Conservation (phyloP, 2,797 vertebrate species). For the Parambassis ranga region DNA sequence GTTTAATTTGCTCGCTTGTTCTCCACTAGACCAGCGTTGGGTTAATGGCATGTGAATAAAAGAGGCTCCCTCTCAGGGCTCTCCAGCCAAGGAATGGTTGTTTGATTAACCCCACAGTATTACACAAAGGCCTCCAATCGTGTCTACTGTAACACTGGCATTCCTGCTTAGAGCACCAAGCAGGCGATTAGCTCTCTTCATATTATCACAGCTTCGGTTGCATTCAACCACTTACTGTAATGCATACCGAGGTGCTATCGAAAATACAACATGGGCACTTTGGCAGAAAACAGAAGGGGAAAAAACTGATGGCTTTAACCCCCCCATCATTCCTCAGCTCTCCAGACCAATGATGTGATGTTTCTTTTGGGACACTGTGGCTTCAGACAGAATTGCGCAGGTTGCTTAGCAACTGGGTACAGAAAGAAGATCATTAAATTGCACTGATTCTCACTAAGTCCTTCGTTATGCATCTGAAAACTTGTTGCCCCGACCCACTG, state of each 20-base stretch:
- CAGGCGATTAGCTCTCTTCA: neutral
- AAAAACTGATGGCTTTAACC: neutral
- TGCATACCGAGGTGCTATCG: neutral
- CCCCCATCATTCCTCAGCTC: constrained; percentile 45
- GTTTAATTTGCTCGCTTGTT: constrained; percentile 27
- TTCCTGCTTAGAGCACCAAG: constrained; percentile 1
- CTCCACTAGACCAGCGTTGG: constrained; percentile 2
- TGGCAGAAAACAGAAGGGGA: neutral
- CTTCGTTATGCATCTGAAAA: constrained; percentile 53
- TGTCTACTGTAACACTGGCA: constrained; percentile 11
- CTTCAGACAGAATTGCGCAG: constrained; percentile 62
- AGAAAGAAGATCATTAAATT: constrained; percentile 76
- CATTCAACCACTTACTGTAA: neutral
- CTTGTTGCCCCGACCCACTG: constrained; percentile 50
- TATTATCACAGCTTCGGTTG: constrained; percentile 11
- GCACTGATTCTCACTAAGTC: constrained; percentile 66
- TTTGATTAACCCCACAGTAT: constrained; percentile 44
- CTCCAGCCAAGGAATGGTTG: constrained; percentile 17
- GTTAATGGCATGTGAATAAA: constrained; percentile 48
- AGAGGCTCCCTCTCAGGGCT: constrained; percentile 2
- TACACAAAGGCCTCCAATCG: constrained; percentile 11
- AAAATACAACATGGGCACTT: neutral
- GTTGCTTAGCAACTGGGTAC: constrained; percentile 84
- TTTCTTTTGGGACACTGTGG: constrained; percentile 66
- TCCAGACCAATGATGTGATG: constrained; percentile 58